Conservation (phyloP, 2,888 invertebrate species). For the Choreutis nemorana region DNA sequence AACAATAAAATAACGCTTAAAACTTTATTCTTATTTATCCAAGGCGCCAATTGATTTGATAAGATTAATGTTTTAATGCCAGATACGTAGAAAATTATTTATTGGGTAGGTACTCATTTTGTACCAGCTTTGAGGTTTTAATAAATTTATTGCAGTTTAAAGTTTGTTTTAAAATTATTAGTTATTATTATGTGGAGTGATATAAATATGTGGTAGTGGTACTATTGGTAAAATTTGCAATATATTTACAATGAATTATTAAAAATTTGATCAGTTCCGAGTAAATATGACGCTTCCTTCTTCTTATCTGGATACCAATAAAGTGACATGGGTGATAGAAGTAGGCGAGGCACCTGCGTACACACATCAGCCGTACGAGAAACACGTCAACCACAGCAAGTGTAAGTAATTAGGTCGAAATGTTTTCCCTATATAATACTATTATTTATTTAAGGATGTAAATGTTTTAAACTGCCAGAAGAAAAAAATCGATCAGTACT, state of each 20-base stretch:
- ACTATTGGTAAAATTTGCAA: slow-evolving; percentile 1
- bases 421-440: too few relatives aligned
- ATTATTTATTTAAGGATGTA: too few relatives aligned
- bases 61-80: too few relatives aligned
- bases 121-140: slow-evolving; percentile 2
- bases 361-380: slow-evolving; percentile 48
- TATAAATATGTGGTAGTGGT: slow-evolving; percentile 11
- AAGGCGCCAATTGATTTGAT: too few relatives aligned
- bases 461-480: too few relatives aligned
- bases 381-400: slow-evolving; percentile 57
- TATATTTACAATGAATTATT: slow-evolving; percentile 5
- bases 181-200: slow-evolving; percentile 9
- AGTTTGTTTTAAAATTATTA: slow-evolving; percentile 3
- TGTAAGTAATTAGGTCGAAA: slow-evolving; percentile 54
- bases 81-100: too few relatives aligned
- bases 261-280: background rate
- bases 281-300: slow-evolving; percentile 33
- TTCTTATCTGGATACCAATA: slow-evolving; percentile 28
- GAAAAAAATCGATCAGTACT: too few relatives aligned
- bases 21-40: too few relatives aligned
- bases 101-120: too few relatives aligned
- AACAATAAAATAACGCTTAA: too few relatives aligned
- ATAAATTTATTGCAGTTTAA: slow-evolving; percentile 8
- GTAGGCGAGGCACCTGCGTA: slow-evolving; percentile 48
- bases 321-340: slow-evolving; percentile 62